Conservation (phyloP, 2,797 vertebrate species). For the Tenualosa ilisha region DNA sequence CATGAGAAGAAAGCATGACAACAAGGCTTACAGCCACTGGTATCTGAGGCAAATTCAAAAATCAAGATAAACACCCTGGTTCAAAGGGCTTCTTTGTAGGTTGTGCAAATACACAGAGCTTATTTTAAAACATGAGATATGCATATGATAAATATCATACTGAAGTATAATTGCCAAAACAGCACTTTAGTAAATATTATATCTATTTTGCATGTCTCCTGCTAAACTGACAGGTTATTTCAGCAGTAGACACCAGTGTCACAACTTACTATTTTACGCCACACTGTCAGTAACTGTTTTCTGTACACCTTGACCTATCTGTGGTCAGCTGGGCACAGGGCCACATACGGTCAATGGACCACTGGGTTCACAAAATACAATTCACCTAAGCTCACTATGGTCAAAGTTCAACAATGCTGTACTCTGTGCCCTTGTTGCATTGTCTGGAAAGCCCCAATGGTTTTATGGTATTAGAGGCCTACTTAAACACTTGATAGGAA, state of each 20-base stretch:
- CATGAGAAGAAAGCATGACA: too few species aligned
- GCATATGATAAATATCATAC: background rate
- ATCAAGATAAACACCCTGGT: background rate
- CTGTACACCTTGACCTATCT: background rate
- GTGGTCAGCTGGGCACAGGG: background rate
- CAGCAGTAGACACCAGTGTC: background rate
- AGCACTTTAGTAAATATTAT: background rate
- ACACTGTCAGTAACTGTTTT: background rate
- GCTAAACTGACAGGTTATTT: background rate
- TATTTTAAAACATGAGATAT: background rate
- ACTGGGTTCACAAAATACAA: too few species aligned
- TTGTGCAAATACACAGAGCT: background rate
- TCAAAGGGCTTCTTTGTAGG: background rate
- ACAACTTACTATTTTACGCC: background rate
- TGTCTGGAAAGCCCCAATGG: too few species aligned
- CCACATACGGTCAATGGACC: too few species aligned
- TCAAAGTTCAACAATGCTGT: too few species aligned
- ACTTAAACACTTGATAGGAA: background rate
- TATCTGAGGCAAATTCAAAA: background rate
- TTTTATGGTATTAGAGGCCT: background rate
- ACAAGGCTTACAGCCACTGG: background rate
- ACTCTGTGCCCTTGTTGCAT: too few species aligned
- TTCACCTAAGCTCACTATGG: too few species aligned
- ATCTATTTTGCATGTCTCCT: background rate
- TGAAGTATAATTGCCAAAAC: too few species aligned